Evolutionary conservation across 2,113 vertebrate species (phyloP).

Genomic region (Sialia sialis): DNA sequence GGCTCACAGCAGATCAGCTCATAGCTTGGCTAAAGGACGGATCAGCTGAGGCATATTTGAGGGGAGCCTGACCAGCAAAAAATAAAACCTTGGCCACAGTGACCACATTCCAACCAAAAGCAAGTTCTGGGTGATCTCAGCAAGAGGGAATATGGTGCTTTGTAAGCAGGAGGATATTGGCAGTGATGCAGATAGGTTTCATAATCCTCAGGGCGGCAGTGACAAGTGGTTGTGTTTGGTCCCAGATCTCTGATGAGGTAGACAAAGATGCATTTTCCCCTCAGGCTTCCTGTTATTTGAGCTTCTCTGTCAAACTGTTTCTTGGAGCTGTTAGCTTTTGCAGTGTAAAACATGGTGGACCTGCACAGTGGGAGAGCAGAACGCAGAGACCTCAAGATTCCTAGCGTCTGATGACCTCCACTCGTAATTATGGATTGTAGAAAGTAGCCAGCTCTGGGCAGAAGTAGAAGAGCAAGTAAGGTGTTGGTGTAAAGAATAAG

Average conservation of each 20-base stretch:
- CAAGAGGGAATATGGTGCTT: not conserved
- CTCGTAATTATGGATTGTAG: not conserved
- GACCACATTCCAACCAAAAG: not conserved
- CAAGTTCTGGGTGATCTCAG: not conserved
- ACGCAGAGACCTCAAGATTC: not conserved
- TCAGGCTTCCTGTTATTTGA: not conserved
- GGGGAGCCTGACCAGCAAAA: not conserved
- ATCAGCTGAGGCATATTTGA: not conserved
- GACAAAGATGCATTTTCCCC: not conserved
- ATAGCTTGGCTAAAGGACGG: not conserved
- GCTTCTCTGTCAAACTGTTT: not conserved
- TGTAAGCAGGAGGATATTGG: not conserved
- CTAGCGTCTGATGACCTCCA: not conserved
- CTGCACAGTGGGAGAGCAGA: not conserved
- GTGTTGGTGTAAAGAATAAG: not conserved
- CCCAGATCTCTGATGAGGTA: not conserved
- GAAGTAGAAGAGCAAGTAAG: not conserved
- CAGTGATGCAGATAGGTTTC: not conserved
- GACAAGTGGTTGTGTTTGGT: not conserved
- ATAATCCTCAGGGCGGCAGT: not conserved
- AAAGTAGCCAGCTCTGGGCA: not conserved
- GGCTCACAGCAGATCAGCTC: not conserved
- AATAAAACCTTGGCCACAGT: not conserved
- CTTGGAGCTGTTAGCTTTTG: not conserved
- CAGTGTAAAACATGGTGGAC: not conserved